These are phyloP conservation scores for Andricus grossulariae DNA, from an alignment of 1,140 invertebrate genomes.

Conservation along the genomic window DNA sequence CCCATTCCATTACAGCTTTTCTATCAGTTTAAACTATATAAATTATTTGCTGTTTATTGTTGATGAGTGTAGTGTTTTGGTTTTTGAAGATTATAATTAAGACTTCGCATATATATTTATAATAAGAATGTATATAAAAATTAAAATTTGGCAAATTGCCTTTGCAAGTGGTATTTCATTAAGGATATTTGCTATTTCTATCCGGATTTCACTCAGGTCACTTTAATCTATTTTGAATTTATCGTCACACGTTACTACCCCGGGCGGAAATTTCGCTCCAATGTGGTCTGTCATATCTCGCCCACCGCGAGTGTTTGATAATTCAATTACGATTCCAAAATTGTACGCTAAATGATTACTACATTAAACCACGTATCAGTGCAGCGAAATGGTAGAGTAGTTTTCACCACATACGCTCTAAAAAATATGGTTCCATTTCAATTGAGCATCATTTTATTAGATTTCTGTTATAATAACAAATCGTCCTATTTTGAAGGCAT, in stretches of 20 bases:
- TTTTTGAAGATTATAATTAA: no score
- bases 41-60: no score
- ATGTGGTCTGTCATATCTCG: slow-evolving; percentile 19
- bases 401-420: not conserved
- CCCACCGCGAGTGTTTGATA: slow-evolving; percentile 5
- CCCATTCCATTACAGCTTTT: no score
- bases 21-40: no score
- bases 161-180: not conserved
- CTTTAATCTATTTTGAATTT: slow-evolving; percentile 20
- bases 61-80: no score
- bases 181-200: not conserved
- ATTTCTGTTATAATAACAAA: no score
- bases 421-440: no score
- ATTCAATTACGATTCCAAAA: slow-evolving; percentile 24
- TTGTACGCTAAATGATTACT: not conserved
- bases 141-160: no score
- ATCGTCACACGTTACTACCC: not conserved
- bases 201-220: not conserved
- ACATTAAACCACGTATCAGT: slow-evolving; percentile 2
- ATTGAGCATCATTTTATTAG: no score
- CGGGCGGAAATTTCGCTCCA: slow-evolving; percentile 2
- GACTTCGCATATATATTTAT: no score
- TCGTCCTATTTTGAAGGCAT: no score
- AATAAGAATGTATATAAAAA: no score
- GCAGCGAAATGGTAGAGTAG: not conserved